phyloP scores from a whole-genome alignment of 2,888 invertebrate species.

The Sisyra nigra region DNA sequence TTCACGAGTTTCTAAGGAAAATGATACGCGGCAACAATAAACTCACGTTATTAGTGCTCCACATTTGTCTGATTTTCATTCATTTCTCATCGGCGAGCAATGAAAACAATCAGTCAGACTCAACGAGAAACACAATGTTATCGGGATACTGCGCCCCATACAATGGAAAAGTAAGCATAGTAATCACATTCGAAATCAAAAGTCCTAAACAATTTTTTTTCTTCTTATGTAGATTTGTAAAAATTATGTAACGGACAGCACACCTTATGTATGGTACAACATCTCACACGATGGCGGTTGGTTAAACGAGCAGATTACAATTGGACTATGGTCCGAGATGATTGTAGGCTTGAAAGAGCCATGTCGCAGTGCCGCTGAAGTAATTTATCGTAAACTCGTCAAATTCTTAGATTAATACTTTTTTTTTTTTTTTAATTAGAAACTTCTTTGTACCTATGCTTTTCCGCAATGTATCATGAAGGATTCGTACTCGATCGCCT shows the following conservation, averaged over 20 bases:
- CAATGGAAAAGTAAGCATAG: constrained; percentile 48
- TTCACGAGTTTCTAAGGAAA: too few relatives aligned
- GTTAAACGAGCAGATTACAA: constrained; percentile 72
- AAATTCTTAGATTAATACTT: constrained; percentile 3
- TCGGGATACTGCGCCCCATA: constrained; percentile 72
- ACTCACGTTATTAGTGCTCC: too few relatives aligned
- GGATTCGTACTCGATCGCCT: constrained; percentile 45
- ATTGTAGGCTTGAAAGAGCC: constrained; percentile 63
- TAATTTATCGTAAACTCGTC: constrained; percentile 21
- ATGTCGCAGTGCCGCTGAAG: constrained; percentile 75
- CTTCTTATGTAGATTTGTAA: constrained; percentile 21
- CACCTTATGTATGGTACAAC: constrained; percentile 36
- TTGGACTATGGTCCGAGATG: constrained; percentile 74
- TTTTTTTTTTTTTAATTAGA: constrained; percentile 28
- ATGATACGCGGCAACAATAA: too few relatives aligned
- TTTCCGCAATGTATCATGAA: constrained; percentile 72
- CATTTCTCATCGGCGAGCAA: too few relatives aligned
- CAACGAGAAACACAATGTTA: constrained; percentile 1
- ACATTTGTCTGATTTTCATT: too few relatives aligned
- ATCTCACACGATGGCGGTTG: constrained; percentile 44
- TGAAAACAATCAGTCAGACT: too few relatives aligned
- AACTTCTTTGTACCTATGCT: constrained; percentile 79
- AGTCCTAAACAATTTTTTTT: constrained; percentile 12
- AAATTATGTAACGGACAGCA: constrained; percentile 28
- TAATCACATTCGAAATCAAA: constrained; percentile 51